These are phyloP conservation scores for Acanthosepion lycidas DNA, from an alignment of 2,888 invertebrate species.

Conservation along the genomic window DNA sequence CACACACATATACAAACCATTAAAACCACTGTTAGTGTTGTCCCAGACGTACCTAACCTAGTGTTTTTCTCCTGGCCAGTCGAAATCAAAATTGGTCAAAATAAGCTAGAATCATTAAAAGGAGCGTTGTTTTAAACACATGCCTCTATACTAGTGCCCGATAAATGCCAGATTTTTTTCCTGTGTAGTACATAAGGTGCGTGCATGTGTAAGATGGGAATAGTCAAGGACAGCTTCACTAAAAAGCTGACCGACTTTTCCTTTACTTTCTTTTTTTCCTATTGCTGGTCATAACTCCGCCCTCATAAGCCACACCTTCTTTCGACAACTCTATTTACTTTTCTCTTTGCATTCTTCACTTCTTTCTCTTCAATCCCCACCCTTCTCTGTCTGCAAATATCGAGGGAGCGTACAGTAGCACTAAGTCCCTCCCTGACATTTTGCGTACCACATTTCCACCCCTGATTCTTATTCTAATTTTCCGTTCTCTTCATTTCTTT, in stretches of 20 bases:
- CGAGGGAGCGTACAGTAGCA: background rate
- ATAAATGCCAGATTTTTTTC: too few species aligned
- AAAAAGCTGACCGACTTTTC: slow-evolving; percentile 13
- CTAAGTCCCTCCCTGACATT: background rate
- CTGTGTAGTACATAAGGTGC: background rate
- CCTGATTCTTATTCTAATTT: too few species aligned
- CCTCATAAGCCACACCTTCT: background rate
- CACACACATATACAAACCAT: too few species aligned
- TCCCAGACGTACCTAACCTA: too few species aligned
- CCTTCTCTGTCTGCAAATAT: background rate
- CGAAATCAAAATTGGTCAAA: too few species aligned
- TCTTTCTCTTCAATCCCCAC: background rate
- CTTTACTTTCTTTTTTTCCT: background rate
- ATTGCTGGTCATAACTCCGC: background rate
- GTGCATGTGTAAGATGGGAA: background rate
- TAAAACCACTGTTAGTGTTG: too few species aligned
- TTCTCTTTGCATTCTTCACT: background rate
- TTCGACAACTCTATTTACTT: too few species aligned
- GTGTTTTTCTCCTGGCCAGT: too few species aligned
- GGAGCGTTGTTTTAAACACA: too few species aligned
- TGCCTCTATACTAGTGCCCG: too few species aligned
- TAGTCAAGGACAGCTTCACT: slow-evolving; percentile 9
- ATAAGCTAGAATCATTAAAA: too few species aligned
- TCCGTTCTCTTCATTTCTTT: too few species aligned
- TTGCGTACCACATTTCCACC: background rate